phyloP scores from a whole-genome alignment of 1,140 invertebrate species.

The Pseudomyrmex concolor region DNA sequence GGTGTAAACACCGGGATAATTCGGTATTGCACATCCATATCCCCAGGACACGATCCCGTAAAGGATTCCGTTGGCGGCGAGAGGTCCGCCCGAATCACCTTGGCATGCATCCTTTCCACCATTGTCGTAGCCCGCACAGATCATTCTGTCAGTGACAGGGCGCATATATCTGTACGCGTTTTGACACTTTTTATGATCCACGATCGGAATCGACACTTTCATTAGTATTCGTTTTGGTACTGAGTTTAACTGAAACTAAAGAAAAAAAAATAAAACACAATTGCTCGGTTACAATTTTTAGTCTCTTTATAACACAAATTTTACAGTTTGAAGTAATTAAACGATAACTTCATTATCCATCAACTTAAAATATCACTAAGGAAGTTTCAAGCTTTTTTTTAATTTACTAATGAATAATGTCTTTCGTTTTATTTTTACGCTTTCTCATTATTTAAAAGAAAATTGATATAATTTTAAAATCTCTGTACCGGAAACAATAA shows the following conservation, averaged over 20 bases:
- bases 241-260: constrained; percentile 23
- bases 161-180: constrained; percentile 66
- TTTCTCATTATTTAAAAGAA: no score
- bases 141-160: constrained; percentile 81
- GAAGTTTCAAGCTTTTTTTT: no score
- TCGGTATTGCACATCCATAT: constrained; percentile 87
- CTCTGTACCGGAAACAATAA: no score
- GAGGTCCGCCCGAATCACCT: constrained; percentile 87
- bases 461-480: no score
- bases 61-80: constrained; percentile 85
- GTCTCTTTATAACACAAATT: not conserved
- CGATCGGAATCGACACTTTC: constrained; percentile 77
- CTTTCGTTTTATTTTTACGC: no score
- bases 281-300: not conserved
- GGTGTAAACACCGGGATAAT: constrained; percentile 90
- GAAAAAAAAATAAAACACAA: constrained; percentile 18
- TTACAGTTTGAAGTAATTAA: not conserved
- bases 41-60: constrained; percentile 91
- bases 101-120: constrained; percentile 86
- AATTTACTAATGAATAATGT: no score
- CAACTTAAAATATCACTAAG: not conserved
- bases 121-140: constrained; percentile 87
- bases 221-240: constrained; percentile 67
- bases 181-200: constrained; percentile 70
- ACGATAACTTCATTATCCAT: not conserved